These are phyloP conservation scores for Smittia aterrima DNA, from an alignment of 2,888 invertebrate species.

Conservation along the genomic window DNA sequence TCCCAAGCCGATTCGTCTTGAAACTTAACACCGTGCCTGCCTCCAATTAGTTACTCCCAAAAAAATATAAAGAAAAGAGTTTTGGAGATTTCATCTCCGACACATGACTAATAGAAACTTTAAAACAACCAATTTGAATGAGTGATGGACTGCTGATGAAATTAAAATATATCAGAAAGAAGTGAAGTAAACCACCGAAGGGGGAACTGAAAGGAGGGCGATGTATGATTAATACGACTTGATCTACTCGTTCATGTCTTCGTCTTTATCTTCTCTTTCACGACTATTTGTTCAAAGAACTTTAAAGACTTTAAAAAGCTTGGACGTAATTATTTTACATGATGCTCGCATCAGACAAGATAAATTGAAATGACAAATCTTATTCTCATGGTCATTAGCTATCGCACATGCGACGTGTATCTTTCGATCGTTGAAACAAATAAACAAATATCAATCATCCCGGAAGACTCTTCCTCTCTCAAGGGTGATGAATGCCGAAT, in stretches of 20 bases:
- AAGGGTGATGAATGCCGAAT: conserved; percentile 30
- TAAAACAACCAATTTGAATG: conserved; percentile 39
- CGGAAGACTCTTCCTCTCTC: not conserved
- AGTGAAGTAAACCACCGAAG: conserved; percentile 3
- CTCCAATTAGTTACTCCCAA: not conserved
- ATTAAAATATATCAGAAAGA: conserved; percentile 38
- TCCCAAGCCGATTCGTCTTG: not conserved
- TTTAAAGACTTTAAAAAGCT: not conserved
- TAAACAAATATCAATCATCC: conserved; percentile 31
- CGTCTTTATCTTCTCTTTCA: conserved; percentile 7
- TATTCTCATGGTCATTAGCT: conserved; percentile 25
- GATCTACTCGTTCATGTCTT: conserved; percentile 26
- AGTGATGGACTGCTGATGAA: conserved; percentile 42
- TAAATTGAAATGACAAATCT: conserved; percentile 40
- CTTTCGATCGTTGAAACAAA: conserved; percentile 16
- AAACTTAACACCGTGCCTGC: conserved; percentile 10
- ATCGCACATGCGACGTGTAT: conserved; percentile 2
- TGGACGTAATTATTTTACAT: conserved; percentile 15
- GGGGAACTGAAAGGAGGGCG: conserved; percentile 11
- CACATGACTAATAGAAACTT: conserved; percentile 26
- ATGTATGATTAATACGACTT: conserved; percentile 34
- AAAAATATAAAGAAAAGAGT: not conserved
- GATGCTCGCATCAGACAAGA: conserved; percentile 18
- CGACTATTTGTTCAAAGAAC: not conserved
- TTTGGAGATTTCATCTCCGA: not conserved